Evolutionary conservation across 2,888 invertebrate genomes (phyloP).

Genomic region (Imbricaverruca yamaguchii): DNA sequence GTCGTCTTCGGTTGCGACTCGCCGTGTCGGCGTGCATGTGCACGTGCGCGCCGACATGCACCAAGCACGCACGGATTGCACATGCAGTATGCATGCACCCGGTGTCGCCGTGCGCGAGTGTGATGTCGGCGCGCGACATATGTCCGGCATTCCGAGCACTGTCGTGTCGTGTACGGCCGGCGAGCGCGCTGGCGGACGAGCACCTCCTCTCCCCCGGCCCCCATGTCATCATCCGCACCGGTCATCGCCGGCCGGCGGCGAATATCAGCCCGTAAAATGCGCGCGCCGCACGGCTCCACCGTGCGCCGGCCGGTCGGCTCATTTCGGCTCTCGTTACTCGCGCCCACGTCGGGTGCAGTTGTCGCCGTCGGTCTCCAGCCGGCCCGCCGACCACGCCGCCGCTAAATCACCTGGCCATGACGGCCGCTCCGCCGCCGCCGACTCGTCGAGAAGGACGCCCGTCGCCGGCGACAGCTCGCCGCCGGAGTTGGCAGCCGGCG

Average conservation of each 20-base stretch:
- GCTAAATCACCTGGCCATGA: constrained; percentile 5
- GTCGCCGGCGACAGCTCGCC: background rate
- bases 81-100: too few relatives aligned
- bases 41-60: too few relatives aligned
- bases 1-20: too few relatives aligned
- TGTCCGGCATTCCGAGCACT: too few relatives aligned
- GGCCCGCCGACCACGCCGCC: background rate
- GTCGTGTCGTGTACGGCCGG: too few relatives aligned
- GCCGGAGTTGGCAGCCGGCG: background rate
- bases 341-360: background rate
- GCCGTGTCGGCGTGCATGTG: too few relatives aligned
- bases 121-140: too few relatives aligned
- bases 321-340: constrained; percentile 10
- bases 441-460: background rate
- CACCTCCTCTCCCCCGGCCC: too few relatives aligned
- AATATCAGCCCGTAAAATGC: constrained; percentile 3
- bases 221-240: background rate
- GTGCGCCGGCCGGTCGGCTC: constrained; percentile 1
- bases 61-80: too few relatives aligned
- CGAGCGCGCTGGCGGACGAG: too few relatives aligned
- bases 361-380: background rate
- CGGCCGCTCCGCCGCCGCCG: background rate
- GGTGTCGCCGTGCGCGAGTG: too few relatives aligned
- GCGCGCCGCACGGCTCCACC: background rate
- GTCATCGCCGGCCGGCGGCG: background rate